Conservation (phyloP, 2,797 vertebrate species). For the Gadopsis marmoratus region DNA sequence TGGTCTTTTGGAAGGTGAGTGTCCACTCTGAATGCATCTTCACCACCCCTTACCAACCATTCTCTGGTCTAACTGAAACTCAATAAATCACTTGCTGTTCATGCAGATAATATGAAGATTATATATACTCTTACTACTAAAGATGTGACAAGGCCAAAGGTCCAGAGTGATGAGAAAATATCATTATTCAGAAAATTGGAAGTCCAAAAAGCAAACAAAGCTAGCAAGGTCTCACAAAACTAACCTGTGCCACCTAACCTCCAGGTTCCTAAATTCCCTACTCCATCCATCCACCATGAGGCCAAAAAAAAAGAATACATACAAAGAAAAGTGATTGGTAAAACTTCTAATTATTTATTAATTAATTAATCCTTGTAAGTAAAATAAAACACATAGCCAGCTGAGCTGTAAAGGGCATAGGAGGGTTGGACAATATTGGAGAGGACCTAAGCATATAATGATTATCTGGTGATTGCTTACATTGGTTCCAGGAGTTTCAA, state of each 20-base stretch:
- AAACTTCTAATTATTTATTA: not conserved
- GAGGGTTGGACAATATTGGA: too few species aligned
- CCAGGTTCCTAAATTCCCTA: too few species aligned
- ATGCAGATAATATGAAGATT: not conserved
- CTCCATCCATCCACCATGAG: not conserved
- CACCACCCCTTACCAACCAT: not conserved
- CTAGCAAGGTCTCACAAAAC: not conserved
- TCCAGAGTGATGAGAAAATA: not conserved
- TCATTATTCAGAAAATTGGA: not conserved
- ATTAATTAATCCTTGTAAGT: not conserved
- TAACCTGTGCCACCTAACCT: not conserved
- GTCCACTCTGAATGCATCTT: not conserved
- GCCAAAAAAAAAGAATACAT: not conserved
- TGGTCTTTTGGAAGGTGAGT: slow-evolving; percentile 63
- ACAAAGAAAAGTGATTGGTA: not conserved
- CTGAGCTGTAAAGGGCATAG: too few species aligned
- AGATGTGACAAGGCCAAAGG: not conserved
- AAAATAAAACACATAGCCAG: too few species aligned
- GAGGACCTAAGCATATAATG: too few species aligned
- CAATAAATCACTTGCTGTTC: not conserved
- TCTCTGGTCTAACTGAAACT: not conserved
- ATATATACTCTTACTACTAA: not conserved
- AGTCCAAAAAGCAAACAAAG: not conserved
- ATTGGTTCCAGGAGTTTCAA: not conserved
- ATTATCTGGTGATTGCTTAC: not conserved